Evolutionary conservation across 2,797 vertebrate genomes (phyloP).

Genomic region (Takifugu ocellatus): DNA sequence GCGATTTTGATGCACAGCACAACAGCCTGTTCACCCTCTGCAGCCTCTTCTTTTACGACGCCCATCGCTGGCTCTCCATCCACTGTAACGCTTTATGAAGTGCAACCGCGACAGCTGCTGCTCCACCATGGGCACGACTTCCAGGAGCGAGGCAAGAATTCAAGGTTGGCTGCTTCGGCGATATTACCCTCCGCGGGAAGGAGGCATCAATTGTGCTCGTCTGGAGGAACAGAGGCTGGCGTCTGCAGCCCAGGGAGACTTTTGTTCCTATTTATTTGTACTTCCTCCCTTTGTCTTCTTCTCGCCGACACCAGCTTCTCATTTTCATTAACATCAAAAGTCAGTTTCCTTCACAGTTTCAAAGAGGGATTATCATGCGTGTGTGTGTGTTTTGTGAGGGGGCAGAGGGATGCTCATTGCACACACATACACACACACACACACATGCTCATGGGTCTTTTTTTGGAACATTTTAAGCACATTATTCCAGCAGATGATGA

Average conservation of each 20-base stretch:
- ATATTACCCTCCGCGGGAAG: conserved; percentile 58
- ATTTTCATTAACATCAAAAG: conserved; percentile 30
- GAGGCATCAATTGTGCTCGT: conserved; percentile 61
- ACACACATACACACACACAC: no score
- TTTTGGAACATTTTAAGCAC: conserved; percentile 8
- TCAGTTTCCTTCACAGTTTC: conserved; percentile 10
- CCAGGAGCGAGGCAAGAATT: conserved; percentile 59
- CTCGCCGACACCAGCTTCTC: not conserved
- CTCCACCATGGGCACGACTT: conserved; percentile 51
- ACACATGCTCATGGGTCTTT: no score
- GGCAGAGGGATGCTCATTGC: conserved; percentile 1
- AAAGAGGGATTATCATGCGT: conserved; percentile 12
- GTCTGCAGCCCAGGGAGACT: conserved; percentile 18
- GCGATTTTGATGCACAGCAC: conserved; percentile 41
- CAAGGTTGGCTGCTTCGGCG: conserved; percentile 63
- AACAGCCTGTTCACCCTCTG: conserved; percentile 55
- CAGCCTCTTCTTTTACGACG: conserved; percentile 57
- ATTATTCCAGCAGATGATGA: conserved; percentile 14
- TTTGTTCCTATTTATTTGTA: conserved; percentile 20
- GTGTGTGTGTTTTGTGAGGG: conserved; percentile 1
- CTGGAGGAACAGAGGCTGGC: conserved; percentile 41
- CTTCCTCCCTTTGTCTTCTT: not conserved
- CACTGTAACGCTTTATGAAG: conserved; percentile 67
- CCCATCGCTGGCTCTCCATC: conserved; percentile 59
- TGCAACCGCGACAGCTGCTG: conserved; percentile 55